Conservation (phyloP, 2,113 vertebrate species). For the Globicephala melas region DNA sequence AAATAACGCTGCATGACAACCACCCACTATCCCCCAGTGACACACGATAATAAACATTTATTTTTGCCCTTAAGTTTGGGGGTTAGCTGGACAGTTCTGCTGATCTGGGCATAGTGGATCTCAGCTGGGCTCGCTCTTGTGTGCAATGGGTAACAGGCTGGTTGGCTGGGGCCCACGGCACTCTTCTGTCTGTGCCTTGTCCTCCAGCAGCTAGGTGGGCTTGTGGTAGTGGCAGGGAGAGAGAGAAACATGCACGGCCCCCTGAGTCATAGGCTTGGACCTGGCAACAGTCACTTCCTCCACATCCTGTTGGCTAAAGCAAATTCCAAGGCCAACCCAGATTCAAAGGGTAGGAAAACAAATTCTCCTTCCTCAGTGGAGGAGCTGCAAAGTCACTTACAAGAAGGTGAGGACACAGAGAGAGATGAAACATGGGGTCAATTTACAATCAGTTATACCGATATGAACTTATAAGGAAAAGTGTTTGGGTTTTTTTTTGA, state of each 20-base stretch:
- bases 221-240: not conserved
- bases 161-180: not conserved
- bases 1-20: not conserved
- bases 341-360: not conserved
- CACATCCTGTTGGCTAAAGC: constrained; percentile 6
- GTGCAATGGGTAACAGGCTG: not conserved
- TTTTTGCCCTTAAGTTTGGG: not conserved
- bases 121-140: not conserved
- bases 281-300: not conserved
- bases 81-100: not conserved
- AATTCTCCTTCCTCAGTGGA: not conserved
- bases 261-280: not conserved
- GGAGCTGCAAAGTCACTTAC: not conserved
- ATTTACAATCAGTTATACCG: not conserved
- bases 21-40: not conserved
- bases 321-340: not conserved
- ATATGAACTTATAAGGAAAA: not conserved
- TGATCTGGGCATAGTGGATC: not conserved
- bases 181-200: not conserved
- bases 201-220: not conserved
- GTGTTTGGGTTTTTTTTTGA: not conserved
- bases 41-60: not conserved
- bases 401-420: not conserved
- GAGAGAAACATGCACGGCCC: not conserved
- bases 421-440: not conserved